Evolutionary conservation across 2,797 vertebrate genomes (phyloP), one percentile per base, ranked within the genome.

Genomic region (Etheostoma perlongum): DNA sequence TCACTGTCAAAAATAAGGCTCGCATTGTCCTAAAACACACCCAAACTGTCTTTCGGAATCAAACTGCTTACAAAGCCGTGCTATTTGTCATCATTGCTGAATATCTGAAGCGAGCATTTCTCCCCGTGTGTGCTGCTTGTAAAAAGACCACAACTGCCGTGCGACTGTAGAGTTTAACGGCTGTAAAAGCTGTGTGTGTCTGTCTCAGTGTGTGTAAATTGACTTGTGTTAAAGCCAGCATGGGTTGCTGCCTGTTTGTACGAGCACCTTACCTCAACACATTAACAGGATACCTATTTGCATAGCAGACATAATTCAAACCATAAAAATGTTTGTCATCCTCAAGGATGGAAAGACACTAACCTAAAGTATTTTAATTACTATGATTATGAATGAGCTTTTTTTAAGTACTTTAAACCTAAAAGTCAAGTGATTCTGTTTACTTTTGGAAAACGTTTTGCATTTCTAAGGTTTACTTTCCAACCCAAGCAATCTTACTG

Each of bases 141-240:
- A 82, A 91, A 89, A 87, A 81, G 47, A 78, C 89, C 82, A 57
- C 76, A 61, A 73, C 82, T 63, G 81, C 81, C 83, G 80, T 81
- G 82, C 5, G 33, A 76, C 79, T 84, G 76, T 69, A 14, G 69
- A 76, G 70, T 74, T 82, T 71, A 80, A 81, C 18, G 33, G 76
- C 62, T 78, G 74, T 85, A 82, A 86, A 83, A 49, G 33, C 14
- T 51, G 65, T 64, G 64, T 81, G 75, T 62, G 64, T 55, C 23
- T 79, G 70, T 72, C 46, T 71, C 23, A 14, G 53, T 54, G 73
- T 74, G 72, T 58, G 57, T 60, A 27, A 53, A 48, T 40, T 44
- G 18, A 5, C 36, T 46, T 57, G 62, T 71, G 48, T 72, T 53
- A 36, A 33, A 73, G 55, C 48, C 74, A 55, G 65, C 40, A 25